Base-by-base conservation (phyloP, 2,113 vertebrate genomes). In the Centrocercus urophasianus region DNA sequence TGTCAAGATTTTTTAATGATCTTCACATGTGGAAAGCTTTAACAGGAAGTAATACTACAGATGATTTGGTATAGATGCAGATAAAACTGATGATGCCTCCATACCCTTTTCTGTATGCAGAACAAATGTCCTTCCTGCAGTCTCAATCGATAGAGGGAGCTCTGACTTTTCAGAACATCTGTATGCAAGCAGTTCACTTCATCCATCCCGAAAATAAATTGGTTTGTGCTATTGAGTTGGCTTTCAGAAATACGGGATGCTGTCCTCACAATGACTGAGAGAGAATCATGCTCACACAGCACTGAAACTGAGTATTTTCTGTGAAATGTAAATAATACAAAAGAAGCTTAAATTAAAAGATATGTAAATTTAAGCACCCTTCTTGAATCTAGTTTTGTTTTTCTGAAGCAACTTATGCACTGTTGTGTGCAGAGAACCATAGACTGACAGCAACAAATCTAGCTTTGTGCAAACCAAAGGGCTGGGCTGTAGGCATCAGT, bases 61-160 rank as follows among this genome's bases (percentile, higher is more conserved):
- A 8, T 13, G n/a, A 10, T n/a, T 24, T 6, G 59, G 77, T 42
- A 27, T 42, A 12, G 45, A 3, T 4, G 63, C 24, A 15, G 47
- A 22, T 30, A 2, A 5, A 5, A 1, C 6, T 2, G 11, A 2
- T 25, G 13, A 20, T 2, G 2, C 48, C n/a, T 11, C 13, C 4
- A 13, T 27, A 13, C 54, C 38, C 13, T 8, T 30, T 19, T 11
- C 27, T 16, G 20, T 14, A 8, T 4, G 32, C 20, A 16, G 28
- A n/a, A 4, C 9, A 18, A 56, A 34, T 20, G 6, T 9, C 42
- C 30, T 19, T 18, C 6, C 1, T 18, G 72, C 30, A 32, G 1
- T 25, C 8, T 4, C 1, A 19, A 38, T 27, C 91, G 24, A 18
- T 40, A 73, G 87, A 57, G 66, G 87, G 83, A 83, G 92, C 87